Base-by-base conservation (phyloP, 1,140 invertebrate species). In the Drosophila tristis region DNA sequence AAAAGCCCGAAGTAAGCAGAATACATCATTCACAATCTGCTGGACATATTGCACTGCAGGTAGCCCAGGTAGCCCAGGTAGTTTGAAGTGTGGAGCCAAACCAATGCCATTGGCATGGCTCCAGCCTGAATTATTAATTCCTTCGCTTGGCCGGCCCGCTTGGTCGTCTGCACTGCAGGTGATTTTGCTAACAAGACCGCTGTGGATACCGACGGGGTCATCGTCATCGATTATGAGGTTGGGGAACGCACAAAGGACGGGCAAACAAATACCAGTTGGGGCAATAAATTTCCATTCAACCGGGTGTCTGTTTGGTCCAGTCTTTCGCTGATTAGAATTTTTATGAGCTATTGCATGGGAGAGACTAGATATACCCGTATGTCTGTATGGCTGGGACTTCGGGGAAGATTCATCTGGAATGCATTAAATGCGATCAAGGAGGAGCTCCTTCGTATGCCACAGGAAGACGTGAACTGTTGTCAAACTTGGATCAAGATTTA, bases 131-230 rank as follows among this genome's bases (percentile, higher is more conserved):
- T 80, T 86, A 77, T 81, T 77, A 73, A 85, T 77, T 66, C 67
- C 67, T 54, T 44, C 23, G 35, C 35, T 11, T 11, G 31, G 9
- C 9, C 31, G 20, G 59, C 43, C 61, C 60, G 51, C 60, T 76
- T 51, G 53, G 60, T 48, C 65, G 64, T 68, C 71, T 55, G 78
- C 81, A 71, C 81, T 81, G 81, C 81, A 85, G 81, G 81, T 81
- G 78, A 87, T 85, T 81, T 81, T 60, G 81, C 78, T 85, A 80
- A 85, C 80, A 84, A 75, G 62, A 76, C 63, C 55, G 64, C 67
- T 70, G 64, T 70, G 67, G 43, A 45, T 60, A 56, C 47, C 66
- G 53, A 48, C 51, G 82, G 76, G 81, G 81, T 85, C 80, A 85
- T 55, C 59, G 45, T 54, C 35, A 55, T 44, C 47, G 78, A 15